A percentile compares a stretch with the other conserved stretches of the same genome.
phyloP scores from a whole-genome alignment of 2,888 invertebrate species.

The Helobdella robusta region DNA sequence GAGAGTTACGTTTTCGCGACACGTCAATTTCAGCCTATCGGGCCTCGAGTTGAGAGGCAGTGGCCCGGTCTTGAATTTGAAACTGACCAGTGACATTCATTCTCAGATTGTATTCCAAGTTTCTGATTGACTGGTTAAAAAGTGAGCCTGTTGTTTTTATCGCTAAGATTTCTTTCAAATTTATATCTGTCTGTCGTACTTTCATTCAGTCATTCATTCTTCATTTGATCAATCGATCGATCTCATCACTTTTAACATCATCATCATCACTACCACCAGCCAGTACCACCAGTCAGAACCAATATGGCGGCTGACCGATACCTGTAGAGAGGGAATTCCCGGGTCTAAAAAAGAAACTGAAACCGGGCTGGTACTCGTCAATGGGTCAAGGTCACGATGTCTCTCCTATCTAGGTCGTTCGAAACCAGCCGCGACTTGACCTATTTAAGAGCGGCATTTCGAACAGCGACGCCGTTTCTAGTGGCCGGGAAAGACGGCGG shows the following conservation, averaged over 20 bases:
- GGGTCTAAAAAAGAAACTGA: slow-evolving; percentile 63
- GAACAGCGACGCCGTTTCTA: slow-evolving; percentile 67
- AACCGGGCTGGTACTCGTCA: slow-evolving; percentile 86
- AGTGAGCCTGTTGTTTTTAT: slow-evolving; percentile 40
- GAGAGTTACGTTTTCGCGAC: no score
- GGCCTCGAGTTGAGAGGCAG: slow-evolving; percentile 42
- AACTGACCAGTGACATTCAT: slow-evolving; percentile 64
- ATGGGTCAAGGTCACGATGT: slow-evolving; percentile 98
- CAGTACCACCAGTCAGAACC: slow-evolving; percentile 59
- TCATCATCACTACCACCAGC: no score
- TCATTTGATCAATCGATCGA: background rate
- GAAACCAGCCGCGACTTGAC: slow-evolving; percentile 58
- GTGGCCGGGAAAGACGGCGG: slow-evolving; percentile 43
- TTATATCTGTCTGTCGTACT: background rate
- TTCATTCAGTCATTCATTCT: background rate
- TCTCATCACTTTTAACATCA: no score
- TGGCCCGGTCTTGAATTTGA: slow-evolving; percentile 46
- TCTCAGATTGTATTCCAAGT: slow-evolving; percentile 81
- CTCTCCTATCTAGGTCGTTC: slow-evolving; percentile 82
- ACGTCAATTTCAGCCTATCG: slow-evolving; percentile 18
- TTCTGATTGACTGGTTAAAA: slow-evolving; percentile 78
- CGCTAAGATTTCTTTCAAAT: no score
- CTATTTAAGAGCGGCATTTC: slow-evolving; percentile 64
- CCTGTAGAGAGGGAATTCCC: slow-evolving; percentile 58
- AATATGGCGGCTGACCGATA: slow-evolving; percentile 84